phyloP scores from a whole-genome alignment of 2,888 invertebrate genomes.

The Phyllotreta striolata region DNA sequence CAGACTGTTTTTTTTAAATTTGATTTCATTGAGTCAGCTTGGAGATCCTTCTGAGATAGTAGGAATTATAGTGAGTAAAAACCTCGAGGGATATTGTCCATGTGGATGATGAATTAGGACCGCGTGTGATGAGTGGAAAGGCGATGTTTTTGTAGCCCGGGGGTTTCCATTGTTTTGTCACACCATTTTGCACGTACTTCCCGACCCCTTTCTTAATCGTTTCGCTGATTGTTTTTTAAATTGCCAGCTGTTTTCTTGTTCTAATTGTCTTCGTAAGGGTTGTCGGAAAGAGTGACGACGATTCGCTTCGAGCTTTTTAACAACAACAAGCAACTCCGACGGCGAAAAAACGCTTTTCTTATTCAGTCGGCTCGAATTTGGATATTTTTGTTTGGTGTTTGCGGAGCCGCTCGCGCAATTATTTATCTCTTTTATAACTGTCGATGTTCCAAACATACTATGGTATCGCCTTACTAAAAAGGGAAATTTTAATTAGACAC shows the following conservation, averaged over 20 bases:
- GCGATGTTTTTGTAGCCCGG: constrained; percentile 43
- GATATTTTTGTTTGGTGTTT: constrained; percentile 26
- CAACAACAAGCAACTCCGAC: neutral
- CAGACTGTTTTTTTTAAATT: too few species aligned
- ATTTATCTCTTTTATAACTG: constrained; percentile 26
- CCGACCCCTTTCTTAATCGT: constrained; percentile 46
- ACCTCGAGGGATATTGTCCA: neutral
- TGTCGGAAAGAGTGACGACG: constrained; percentile 37
- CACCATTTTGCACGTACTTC: constrained; percentile 48
- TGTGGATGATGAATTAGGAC: constrained; percentile 1
- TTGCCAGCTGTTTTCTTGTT: constrained; percentile 46
- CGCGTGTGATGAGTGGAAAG: constrained; percentile 36
- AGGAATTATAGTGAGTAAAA: too few species aligned
- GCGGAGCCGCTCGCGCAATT: constrained; percentile 16
- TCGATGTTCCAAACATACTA: constrained; percentile 11
- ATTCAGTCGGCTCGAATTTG: constrained; percentile 16
- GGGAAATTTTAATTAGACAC: constrained; percentile 20
- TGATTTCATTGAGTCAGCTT: too few species aligned
- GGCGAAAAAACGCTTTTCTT: constrained; percentile 26
- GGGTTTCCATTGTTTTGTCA: constrained; percentile 49
- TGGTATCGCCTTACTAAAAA: constrained; percentile 19
- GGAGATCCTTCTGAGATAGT: too few species aligned
- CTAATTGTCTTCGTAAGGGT: constrained; percentile 43
- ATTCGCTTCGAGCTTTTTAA: constrained; percentile 30
- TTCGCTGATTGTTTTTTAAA: constrained; percentile 50